Evolutionary conservation across 2,797 vertebrate genomes (phyloP).

Genomic region (Brotula barbata): DNA sequence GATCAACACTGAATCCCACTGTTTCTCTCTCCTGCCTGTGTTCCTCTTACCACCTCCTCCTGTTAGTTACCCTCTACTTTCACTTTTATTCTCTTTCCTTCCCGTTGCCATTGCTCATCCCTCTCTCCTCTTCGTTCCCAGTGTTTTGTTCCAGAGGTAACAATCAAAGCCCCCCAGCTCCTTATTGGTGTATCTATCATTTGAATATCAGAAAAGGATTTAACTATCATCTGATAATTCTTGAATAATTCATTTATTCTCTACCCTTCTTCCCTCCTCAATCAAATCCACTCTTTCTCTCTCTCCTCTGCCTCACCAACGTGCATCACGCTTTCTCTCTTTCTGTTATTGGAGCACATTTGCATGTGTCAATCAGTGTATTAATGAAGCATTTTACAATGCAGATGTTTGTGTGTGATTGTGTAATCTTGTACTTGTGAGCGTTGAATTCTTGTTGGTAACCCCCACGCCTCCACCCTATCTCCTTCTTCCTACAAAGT

Average conservation of each 20-base stretch:
- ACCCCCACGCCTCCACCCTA: background rate
- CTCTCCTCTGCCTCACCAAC: slow-evolving; percentile 6
- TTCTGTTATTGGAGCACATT: slow-evolving; percentile 59
- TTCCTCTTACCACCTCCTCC: slow-evolving; percentile 52
- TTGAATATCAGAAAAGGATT: slow-evolving; percentile 40
- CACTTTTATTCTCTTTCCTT: slow-evolving; percentile 10
- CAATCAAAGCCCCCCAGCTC: slow-evolving; percentile 14
- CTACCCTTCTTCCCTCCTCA: slow-evolving; percentile 10
- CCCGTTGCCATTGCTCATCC: slow-evolving; percentile 4
- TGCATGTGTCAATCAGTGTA: slow-evolving; percentile 53
- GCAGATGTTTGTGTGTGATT: background rate
- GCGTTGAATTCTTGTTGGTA: background rate
- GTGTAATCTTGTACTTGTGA: background rate
- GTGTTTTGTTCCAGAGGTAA: slow-evolving; percentile 29
- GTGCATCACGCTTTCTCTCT: slow-evolving; percentile 38
- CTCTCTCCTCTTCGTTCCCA: slow-evolving; percentile 13
- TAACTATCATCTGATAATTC: slow-evolving; percentile 28
- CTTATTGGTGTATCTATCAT: slow-evolving; percentile 27
- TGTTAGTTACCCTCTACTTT: slow-evolving; percentile 37
- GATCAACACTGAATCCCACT: slow-evolving; percentile 35
- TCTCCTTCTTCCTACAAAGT: slow-evolving; percentile 4
- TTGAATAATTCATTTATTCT: slow-evolving; percentile 27
- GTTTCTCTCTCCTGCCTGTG: slow-evolving; percentile 36
- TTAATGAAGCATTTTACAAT: slow-evolving; percentile 38
- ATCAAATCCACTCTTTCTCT: slow-evolving; percentile 25